These are phyloP conservation scores for Acanthosepion esculentum DNA, from an alignment of 2,888 invertebrate species.

Conservation along the genomic window DNA sequence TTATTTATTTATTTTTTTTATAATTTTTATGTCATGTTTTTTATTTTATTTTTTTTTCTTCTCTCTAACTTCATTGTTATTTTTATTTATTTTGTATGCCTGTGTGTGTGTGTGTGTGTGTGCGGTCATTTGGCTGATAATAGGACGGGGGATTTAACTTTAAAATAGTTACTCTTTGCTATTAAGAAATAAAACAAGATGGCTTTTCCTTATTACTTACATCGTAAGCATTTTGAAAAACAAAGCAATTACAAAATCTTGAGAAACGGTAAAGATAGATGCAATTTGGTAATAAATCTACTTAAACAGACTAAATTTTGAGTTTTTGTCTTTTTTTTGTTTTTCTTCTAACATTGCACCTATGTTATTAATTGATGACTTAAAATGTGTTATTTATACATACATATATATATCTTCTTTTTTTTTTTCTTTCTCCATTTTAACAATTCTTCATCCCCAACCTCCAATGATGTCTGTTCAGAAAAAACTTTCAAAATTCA, in stretches of 20 bases:
- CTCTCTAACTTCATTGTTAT: neutral
- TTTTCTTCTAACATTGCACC: neutral
- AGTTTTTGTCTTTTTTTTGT: neutral
- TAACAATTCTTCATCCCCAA: too few relatives aligned
- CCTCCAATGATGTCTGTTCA: too few relatives aligned
- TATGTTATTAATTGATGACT: neutral
- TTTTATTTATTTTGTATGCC: neutral
- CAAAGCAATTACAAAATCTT: neutral
- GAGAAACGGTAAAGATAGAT: neutral
- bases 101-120: neutral
- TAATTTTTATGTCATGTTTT: neutral
- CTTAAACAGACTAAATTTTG: neutral
- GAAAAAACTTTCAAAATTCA: too few relatives aligned
- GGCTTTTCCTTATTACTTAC: neutral
- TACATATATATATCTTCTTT: too few relatives aligned
- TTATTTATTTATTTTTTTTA: neutral
- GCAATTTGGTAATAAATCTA: constrained; percentile 17
- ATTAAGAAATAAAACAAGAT: constrained; percentile 17
- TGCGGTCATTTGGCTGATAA: neutral
- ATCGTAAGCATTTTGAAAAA: neutral
- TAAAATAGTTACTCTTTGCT: neutral
- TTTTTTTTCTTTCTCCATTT: too few relatives aligned
- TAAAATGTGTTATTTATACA: too few relatives aligned
- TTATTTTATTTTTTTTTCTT: neutral
- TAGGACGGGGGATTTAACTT: neutral